Evolutionary conservation across 23 tunicate genomes (phyloP).

Genomic region (Phallusia fumigata): DNA sequence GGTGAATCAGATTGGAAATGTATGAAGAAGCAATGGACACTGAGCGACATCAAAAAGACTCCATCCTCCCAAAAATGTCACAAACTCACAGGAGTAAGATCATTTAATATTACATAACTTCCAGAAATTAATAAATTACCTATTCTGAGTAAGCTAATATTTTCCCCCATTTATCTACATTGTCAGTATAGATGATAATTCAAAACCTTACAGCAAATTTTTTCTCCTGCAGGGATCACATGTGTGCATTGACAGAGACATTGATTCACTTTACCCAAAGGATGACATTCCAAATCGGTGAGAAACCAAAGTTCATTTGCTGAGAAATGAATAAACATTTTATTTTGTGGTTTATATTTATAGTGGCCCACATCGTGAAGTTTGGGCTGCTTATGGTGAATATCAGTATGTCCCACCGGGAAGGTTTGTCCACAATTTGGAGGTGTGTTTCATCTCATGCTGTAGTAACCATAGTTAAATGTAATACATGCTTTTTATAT

Average conservation of each 20-base stretch:
- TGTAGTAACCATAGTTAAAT: too few species aligned
- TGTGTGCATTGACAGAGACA: conserved; percentile 26
- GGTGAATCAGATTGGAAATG: conserved; percentile 50
- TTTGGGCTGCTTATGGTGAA: conserved; percentile 79
- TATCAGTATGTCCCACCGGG: conserved; percentile 68
- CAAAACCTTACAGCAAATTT: background rate
- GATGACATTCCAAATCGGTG: conserved; percentile 19
- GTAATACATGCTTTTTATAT: too few species aligned
- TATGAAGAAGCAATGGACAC: conserved; percentile 5
- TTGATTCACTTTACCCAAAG: conserved; percentile 28
- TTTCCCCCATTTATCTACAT: too few species aligned
- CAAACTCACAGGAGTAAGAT: background rate
- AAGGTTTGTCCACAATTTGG: conserved; percentile 71
- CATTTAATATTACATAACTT: background rate
- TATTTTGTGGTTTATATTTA: too few species aligned
- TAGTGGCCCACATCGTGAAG: conserved; percentile 69
- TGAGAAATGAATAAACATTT: too few species aligned
- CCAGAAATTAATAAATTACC: background rate
- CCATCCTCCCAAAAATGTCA: conserved; percentile 2
- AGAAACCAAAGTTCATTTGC: background rate
- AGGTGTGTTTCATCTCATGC: conserved; percentile 28
- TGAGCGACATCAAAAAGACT: background rate
- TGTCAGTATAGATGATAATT: too few species aligned
- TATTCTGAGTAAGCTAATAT: background rate
- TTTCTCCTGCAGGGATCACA: conserved; percentile 10